Evolutionary conservation across 2,888 invertebrate genomes (phyloP), one percentile per base, ranked within the genome.

Genomic region (Oxytorus armatus): DNA sequence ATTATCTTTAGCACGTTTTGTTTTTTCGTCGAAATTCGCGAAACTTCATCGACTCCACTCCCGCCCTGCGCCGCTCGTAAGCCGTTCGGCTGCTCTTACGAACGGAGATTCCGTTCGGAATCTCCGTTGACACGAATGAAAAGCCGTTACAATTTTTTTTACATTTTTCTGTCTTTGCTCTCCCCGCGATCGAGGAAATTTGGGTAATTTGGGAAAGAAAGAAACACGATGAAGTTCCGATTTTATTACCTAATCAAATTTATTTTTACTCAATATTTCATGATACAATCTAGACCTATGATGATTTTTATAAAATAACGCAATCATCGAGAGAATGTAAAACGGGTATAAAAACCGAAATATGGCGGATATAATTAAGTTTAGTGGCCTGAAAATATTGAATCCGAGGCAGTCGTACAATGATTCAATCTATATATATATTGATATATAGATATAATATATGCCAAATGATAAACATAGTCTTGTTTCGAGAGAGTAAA

Each of bases 181-280:
- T n/a, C n/a, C 29, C 3, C 2, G 29, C 29, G 7, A 18, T 18
- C 7, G 10, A 16, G 5, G 1, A 16, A 44, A 49, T n/a, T n/a
- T n/a, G n/a, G 57, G 29, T n/a, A n/a, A 36, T 18, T 10, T 18
- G 57, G 18, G 21, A 21, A 65, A 39, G 16, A 55, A 69, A 25
- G 18, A 33, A 55, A n/a, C 25, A 16, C 18, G 10, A 36, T 42
- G 74, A 39, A 74, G 53, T 81, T 83, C 81, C 82, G 63, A 79
- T 86, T 89, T 89, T 89, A 92, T 92, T 92, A 92, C 90, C 92
- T 91, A 92, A 92, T 92, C 91, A 92, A 92, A 92, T 92, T 89
- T 92, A 92, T 91, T 92, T 90, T 92, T 89, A 91, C 90, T 90
- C 91, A 90, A 91, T 91, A 91, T 92, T 91, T 91, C 91, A 90